Evolutionary conservation across 2,888 invertebrate genomes (phyloP), one percentile per base, ranked within the genome.

Genomic region (Caradrina kadenii): DNA sequence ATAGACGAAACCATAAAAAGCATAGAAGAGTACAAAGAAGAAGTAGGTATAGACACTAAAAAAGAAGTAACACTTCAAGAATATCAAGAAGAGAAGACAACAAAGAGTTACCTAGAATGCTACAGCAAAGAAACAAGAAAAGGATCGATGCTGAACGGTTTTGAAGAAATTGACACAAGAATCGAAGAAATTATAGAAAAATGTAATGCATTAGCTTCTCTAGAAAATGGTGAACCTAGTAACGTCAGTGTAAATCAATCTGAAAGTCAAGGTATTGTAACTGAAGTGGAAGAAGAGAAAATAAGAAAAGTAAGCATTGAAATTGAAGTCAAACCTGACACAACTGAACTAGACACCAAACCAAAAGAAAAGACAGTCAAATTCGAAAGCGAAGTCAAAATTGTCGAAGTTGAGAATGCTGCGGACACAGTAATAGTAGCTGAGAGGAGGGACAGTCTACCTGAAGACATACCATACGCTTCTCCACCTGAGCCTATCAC

Each of bases 11-110:
- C 95, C 0, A 93, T 94, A 10, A 93, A 93, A 77, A 92, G 91
- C 71, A 95, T 95, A 75, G 94, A 95, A 87, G 93, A 93, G 76
- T 95, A 95, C 65, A 95, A 95, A 87, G 93, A 93, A 84, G 92
- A 94, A 78, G 93, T 92, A 0, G 95, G 93, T 2, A 91, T 94
- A 17, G 90, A 91, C 3, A 82, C 79, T 0, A 86, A 84, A 42
- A 84, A 84, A 73, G 83, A 87, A 72, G 61, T 70, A 2, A 82
- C 71, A 26, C 4, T 55, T 0, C 54, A 70, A 26, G 55, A 79
- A n/a, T 69, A 48, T 42, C 70, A 71, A 71, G 70, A 84, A 74
- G 82, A 80, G 3, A 84, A 76, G 42, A 53, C 80, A 11, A 55
- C 49, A 2, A 64, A 65, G 49, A 80, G 39, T 49, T 80, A 63